A percentile compares a stretch with the other conserved stretches of the same genome.
These are phyloP conservation scores for Nycteola revayana DNA, from an alignment of 2,888 invertebrate genomes.

Conservation along the genomic window DNA sequence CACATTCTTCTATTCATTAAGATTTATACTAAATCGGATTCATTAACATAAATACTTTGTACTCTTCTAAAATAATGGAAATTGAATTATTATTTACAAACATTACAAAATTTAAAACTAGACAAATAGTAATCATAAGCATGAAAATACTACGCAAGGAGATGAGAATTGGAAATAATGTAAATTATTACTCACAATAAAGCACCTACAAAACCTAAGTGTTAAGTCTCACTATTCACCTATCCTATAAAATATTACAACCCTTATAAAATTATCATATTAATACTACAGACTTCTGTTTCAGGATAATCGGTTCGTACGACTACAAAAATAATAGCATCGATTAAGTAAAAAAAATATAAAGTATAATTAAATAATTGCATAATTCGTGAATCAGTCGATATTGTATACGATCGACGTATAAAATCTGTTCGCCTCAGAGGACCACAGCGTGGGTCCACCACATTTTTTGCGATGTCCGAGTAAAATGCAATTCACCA, in stretches of 20 bases:
- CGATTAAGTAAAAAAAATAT: conserved; percentile 24
- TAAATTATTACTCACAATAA: conserved; percentile 47
- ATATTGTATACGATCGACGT: conserved; percentile 15
- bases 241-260: conserved; percentile 60
- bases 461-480: not conserved
- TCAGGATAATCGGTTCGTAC: conserved; percentile 42
- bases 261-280: conserved; percentile 42
- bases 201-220: conserved; percentile 57
- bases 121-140: conserved; percentile 43
- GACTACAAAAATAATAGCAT: conserved; percentile 29
- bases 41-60: conserved; percentile 72
- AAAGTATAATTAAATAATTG: conserved; percentile 15
- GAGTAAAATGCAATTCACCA: no score
- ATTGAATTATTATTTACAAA: conserved; percentile 68
- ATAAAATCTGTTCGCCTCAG: not conserved
- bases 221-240: conserved; percentile 65
- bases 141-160: conserved; percentile 42
- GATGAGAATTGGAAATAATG: conserved; percentile 41
- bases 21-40: conserved; percentile 50
- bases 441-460: conserved; percentile 12
- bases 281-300: conserved; percentile 58
- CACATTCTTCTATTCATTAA: conserved; percentile 35
- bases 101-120: conserved; percentile 46
- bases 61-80: conserved; percentile 76
- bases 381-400: conserved; percentile 27